Percentiles rank a stretch among this genome's conserved stretches.
These are phyloP conservation scores for Rhabdornis inornatus DNA, from an alignment of 2,113 vertebrate genomes.

Conservation along the genomic window DNA sequence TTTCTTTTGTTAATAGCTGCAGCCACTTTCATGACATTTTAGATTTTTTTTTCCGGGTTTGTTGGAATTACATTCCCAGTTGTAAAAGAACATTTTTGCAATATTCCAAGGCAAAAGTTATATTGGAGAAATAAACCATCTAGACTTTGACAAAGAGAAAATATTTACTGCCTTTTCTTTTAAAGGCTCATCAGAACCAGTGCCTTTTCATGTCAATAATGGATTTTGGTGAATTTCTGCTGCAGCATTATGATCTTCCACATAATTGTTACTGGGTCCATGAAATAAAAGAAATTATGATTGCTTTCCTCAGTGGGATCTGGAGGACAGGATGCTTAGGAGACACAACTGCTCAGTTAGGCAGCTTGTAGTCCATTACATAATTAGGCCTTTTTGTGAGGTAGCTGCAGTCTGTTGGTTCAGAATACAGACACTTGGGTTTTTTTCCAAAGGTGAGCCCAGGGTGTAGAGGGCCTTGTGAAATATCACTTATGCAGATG, in stretches of 20 bases:
- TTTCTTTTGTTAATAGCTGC: slow-evolving; percentile 27
- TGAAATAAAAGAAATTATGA: slow-evolving; percentile 52
- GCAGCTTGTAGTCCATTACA: slow-evolving; percentile 40
- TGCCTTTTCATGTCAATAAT: slow-evolving; percentile 2
- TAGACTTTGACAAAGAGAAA: neutral
- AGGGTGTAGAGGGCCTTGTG: neutral
- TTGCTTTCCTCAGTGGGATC: slow-evolving; percentile 21
- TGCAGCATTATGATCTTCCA: slow-evolving; percentile 4
- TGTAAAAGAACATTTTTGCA: neutral
- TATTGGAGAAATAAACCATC: neutral
- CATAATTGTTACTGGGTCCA: slow-evolving; percentile 52
- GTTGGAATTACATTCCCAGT: neutral
- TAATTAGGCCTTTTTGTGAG: slow-evolving; percentile 54
- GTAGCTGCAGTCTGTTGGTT: neutral
- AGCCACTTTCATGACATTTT: neutral
- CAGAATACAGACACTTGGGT: neutral
- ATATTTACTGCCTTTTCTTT: neutral
- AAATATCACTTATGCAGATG: slow-evolving; percentile 33
- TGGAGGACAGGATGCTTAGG: slow-evolving; percentile 33
- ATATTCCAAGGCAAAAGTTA: neutral
- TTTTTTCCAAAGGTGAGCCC: slow-evolving; percentile 28
- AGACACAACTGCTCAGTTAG: slow-evolving; percentile 54
- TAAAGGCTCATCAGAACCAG: slow-evolving; percentile 19
- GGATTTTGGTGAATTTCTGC: slow-evolving; percentile 51
- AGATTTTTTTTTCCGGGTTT: neutral